Evolutionary conservation across 2,888 invertebrate species (phyloP).

Genomic region (Oscheius sp.): DNA sequence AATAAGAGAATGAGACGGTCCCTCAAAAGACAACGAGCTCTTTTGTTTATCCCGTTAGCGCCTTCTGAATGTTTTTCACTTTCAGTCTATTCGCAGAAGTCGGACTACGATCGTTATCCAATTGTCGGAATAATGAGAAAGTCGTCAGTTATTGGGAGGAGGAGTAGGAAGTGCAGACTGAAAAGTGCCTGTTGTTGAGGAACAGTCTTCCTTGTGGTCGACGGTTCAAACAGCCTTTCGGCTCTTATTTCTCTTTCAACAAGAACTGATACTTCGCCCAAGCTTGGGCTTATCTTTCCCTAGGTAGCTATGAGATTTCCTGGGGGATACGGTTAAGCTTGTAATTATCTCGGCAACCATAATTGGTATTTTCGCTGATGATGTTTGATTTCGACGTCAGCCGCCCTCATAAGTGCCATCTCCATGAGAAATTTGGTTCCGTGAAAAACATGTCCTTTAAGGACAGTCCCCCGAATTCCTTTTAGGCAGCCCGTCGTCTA

Average conservation of each 20-base stretch:
- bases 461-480: neutral
- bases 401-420: neutral
- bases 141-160: neutral
- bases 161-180: neutral
- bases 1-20: too few relatives aligned
- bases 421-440: neutral
- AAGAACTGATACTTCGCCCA: neutral
- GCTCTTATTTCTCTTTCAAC: neutral
- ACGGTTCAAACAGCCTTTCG: neutral
- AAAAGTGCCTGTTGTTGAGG: neutral
- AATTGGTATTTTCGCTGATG: neutral
- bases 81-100: slow-evolving; percentile 1
- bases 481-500: too few relatives aligned
- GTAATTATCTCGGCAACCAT: neutral
- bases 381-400: slow-evolving; percentile 3
- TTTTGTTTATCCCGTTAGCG: neutral
- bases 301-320: too few relatives aligned
- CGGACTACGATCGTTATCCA: slow-evolving; percentile 17
- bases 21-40: too few relatives aligned
- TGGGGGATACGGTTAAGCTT: neutral
- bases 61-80: slow-evolving; percentile 18
- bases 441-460: slow-evolving; percentile 5
- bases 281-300: too few relatives aligned
- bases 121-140: neutral
- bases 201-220: neutral